A percentile compares a stretch with the other conserved stretches of the same genome.
Conservation (phyloP, 1,140 invertebrate species). For the Pomacea maculata region DNA sequence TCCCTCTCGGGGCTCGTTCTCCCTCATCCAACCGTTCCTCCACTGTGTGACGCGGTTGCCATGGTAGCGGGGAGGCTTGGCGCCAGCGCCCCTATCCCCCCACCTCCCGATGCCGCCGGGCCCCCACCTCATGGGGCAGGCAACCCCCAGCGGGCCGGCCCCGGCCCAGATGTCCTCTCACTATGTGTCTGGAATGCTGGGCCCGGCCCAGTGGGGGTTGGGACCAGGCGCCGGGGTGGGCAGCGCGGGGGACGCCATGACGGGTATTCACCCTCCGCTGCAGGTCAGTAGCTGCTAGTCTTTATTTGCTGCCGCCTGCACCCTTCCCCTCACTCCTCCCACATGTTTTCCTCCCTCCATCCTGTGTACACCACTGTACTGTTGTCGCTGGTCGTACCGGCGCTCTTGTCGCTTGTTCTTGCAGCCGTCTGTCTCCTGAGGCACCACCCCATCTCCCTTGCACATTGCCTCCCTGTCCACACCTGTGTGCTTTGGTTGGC, state of each 20-base stretch:
- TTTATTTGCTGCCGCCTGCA: neutral
- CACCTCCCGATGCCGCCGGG: conserved; percentile 34
- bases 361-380: no score
- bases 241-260: conserved; percentile 19
- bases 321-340: neutral
- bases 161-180: conserved; percentile 7
- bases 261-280: conserved; percentile 17
- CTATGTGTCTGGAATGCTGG: conserved; percentile 17
- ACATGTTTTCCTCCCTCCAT: neutral
- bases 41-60: conserved; percentile 8
- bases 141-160: neutral
- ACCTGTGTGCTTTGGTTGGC: no score
- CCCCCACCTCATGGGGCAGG: conserved; percentile 3
- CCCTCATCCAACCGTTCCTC: no score
- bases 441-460: no score
- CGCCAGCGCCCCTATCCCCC: conserved; percentile 61
- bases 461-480: no score
- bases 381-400: no score
- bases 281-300: conserved; percentile 21
- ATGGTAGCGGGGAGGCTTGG: conserved; percentile 53
- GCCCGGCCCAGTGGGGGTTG: conserved; percentile 7
- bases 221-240: conserved; percentile 10
- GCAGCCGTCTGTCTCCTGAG: no score
- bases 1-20: no score
- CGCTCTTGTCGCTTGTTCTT: no score